Evolutionary conservation across 2,888 invertebrate species (phyloP).

Genomic region (Pandemis heparana): DNA sequence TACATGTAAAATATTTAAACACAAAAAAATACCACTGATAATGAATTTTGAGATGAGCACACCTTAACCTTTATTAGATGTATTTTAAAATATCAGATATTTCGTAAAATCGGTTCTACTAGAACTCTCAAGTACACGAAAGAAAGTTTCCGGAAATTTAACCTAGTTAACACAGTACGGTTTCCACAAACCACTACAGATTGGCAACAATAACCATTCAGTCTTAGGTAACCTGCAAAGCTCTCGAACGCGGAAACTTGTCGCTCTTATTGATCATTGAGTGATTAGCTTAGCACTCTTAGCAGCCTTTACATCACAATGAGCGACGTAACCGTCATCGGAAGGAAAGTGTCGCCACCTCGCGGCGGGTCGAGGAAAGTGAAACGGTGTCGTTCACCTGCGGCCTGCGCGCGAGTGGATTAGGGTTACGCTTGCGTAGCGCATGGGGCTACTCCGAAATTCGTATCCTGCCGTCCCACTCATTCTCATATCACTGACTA

Average conservation of each 20-base stretch:
- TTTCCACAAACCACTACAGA: neutral
- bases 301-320: constrained; percentile 42
- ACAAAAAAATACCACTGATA: too few relatives aligned
- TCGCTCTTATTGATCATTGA: constrained; percentile 17
- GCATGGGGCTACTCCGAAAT: too few relatives aligned
- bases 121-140: neutral
- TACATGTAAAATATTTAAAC: too few relatives aligned
- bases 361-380: constrained; percentile 69
- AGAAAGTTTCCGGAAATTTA: neutral
- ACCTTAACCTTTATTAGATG: too few relatives aligned
- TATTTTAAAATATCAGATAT: too few relatives aligned
- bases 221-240: constrained; percentile 24
- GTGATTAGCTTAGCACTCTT: constrained; percentile 38
- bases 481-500: too few relatives aligned
- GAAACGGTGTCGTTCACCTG: constrained; percentile 75
- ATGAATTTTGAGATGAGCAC: too few relatives aligned
- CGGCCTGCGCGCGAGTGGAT: constrained; percentile 58
- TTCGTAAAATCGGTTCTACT: too few relatives aligned
- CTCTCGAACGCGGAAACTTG: constrained; percentile 26
- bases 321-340: constrained; percentile 48
- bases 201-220: neutral
- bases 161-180: neutral
- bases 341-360: constrained; percentile 73
- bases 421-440: constrained; percentile 35
- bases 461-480: too few relatives aligned